Base-by-base conservation (phyloP, 2,888 invertebrate species). In the Disparrhopalites patrizii region DNA sequence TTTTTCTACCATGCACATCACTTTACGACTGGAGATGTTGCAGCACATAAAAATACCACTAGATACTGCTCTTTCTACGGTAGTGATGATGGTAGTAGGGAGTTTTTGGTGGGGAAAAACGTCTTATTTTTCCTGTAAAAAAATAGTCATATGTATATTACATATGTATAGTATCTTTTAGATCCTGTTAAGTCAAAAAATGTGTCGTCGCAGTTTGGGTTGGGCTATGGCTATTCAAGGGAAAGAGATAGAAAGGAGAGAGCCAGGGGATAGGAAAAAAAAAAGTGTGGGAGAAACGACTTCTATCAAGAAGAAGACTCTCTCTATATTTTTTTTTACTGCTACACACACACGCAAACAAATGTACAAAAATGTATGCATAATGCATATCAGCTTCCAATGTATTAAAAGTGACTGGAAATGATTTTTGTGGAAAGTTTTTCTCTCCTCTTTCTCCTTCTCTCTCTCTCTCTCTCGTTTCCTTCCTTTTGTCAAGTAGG, bases 1-100 rank as follows among this genome's bases (percentile, higher is more conserved):
- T 62, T 67, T 68, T 67, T 69, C n/a, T n/a, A n/a, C n/a, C n/a
- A 67, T 69, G 65, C 55, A 52, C 67, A 69, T 69, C 67, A 65
- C 67, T 69, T 69, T 69, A 69, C 67, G 69, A 67, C 65, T 51
- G 36, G 54, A 65, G 66, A 64, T 65, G 64, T 38, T 56, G 56
- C 38, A 56, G 65, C 65, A 67, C 65, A 62, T 69, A 67, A 69
- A n/a, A 69, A 69, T 69, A 65, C 62, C 67, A 67, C 65, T 62
- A 65, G 69, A 68, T 69, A 67, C 67, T 62, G 61, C 67, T n/a
- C n/a, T n/a, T n/a, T n/a, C n/a, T n/a, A n/a, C n/a, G n/a, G n/a
- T n/a, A n/a, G n/a, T n/a, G n/a, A n/a, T n/a, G n/a, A n/a, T n/a
- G n/a, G n/a, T n/a, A n/a, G n/a, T n/a, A n/a, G n/a, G n/a, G n/a